Evolutionary conservation across 2,888 invertebrate species (phyloP), one percentile per base, ranked within the genome.

Genomic region (Sepioteuthis lessoniana): DNA sequence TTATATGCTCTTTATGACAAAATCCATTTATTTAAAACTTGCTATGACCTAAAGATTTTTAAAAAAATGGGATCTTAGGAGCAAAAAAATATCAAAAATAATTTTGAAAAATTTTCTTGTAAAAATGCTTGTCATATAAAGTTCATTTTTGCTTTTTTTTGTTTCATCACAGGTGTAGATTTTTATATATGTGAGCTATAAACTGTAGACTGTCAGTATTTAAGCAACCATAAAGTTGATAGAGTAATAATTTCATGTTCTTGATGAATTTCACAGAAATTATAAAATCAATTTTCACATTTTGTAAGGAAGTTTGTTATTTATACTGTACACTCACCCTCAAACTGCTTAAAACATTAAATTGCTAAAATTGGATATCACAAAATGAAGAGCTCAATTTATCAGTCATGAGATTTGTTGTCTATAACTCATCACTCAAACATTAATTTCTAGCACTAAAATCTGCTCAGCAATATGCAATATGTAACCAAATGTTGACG

Each of bases 251-350:
- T 35, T 13, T 35, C 76, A n/a, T 13, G 16, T 76, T 76, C 76
- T 76, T 76, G 76, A 76, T 76, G 76, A 76, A 76, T 76, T 76
- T 76, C 76, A 76, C 35, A 76, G 76, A 76, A 76, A 76, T 76
- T 76, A 76, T 76, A 76, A 76, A 76, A 76, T 76, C 13, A 35
- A 16, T 8, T 60, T 60, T 60, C 35, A 76, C 35, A n/a, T 76
- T 76, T 76, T 76, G 35, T 76, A 76, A n/a, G 35, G 76, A 35
- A 76, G 76, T n/a, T 35, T 76, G 76, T 76, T 16, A n/a, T 76
- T 76, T 0, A 10, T n/a, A 76, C 31, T 76, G 76, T 31, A 31
- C 76, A 76, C 55, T 55, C 7, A 55, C 55, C 55, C 25, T 50
- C 25, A 55, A 25, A 76, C 35, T 35, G 76, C n/a, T 76, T 13